These are phyloP conservation scores for Crocuta crocuta DNA, from an alignment of 2,113 vertebrate genomes.

Conservation along the genomic window DNA sequence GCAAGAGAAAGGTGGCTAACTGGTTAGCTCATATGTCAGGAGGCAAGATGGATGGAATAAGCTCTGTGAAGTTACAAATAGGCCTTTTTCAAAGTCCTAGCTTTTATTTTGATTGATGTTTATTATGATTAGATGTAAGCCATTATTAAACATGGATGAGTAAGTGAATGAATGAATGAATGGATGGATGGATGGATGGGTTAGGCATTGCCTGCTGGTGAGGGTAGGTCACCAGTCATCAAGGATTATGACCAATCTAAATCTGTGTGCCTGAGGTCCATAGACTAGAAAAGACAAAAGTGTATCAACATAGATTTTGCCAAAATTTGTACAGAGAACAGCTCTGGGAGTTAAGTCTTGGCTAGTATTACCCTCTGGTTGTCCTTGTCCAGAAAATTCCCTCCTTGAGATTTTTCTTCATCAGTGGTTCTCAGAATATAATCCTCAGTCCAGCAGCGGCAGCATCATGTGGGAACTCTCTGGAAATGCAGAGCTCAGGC, in stretches of 20 bases:
- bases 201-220: background rate
- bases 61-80: background rate
- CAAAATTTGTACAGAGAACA: background rate
- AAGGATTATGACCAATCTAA: background rate
- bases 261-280: background rate
- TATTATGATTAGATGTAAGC: background rate
- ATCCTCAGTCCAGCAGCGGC: background rate
- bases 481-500: background rate
- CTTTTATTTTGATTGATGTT: background rate
- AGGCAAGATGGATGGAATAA: background rate
- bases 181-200: background rate
- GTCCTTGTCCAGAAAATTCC: background rate
- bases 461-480: no score
- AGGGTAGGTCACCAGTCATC: background rate
- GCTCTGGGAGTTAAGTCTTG: background rate
- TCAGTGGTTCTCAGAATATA: background rate
- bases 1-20: background rate
- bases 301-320: background rate
- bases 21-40: background rate
- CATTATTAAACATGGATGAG: background rate
- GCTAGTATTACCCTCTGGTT: background rate
- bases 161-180: background rate
- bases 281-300: background rate
- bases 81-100: conserved; percentile 2
- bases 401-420: background rate